Evolutionary conservation across 2,888 invertebrate species (phyloP).

Genomic region (Meiosimyza decipiens): DNA sequence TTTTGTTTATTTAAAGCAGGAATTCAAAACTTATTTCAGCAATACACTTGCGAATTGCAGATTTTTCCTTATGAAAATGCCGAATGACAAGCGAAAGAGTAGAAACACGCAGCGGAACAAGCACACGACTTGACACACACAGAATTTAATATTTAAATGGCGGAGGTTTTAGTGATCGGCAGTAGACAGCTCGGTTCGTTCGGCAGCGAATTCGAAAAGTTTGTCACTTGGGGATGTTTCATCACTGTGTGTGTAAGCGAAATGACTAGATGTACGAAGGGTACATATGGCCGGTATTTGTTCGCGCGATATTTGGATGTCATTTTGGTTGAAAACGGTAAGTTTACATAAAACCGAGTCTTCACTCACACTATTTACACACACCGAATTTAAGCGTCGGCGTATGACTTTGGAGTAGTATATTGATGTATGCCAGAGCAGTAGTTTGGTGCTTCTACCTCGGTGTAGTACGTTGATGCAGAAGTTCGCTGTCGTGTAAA

Average conservation of each 20-base stretch:
- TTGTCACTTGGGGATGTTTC: constrained; percentile 28
- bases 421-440: too few relatives aligned
- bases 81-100: constrained; percentile 40
- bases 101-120: constrained; percentile 34
- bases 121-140: constrained; percentile 44
- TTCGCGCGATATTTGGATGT: not conserved
- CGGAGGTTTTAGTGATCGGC: constrained; percentile 39
- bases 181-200: constrained; percentile 10
- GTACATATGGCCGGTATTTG: constrained; percentile 38
- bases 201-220: constrained; percentile 7
- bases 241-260: constrained; percentile 39
- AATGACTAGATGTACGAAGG: constrained; percentile 29
- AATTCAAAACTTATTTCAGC: constrained; percentile 27
- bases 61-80: constrained; percentile 42
- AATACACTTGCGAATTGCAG: constrained; percentile 25
- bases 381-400: too few relatives aligned
- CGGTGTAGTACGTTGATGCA: too few relatives aligned
- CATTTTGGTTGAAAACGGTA: too few relatives aligned
- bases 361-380: too few relatives aligned
- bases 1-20: constrained; percentile 42
- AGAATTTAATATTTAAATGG: constrained; percentile 48
- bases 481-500: too few relatives aligned
- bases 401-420: too few relatives aligned
- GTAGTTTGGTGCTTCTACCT: too few relatives aligned
- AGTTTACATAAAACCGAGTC: too few relatives aligned